These are phyloP conservation scores for Nymphalis io DNA, from an alignment of 1,140 invertebrate genomes.

Conservation along the genomic window DNA sequence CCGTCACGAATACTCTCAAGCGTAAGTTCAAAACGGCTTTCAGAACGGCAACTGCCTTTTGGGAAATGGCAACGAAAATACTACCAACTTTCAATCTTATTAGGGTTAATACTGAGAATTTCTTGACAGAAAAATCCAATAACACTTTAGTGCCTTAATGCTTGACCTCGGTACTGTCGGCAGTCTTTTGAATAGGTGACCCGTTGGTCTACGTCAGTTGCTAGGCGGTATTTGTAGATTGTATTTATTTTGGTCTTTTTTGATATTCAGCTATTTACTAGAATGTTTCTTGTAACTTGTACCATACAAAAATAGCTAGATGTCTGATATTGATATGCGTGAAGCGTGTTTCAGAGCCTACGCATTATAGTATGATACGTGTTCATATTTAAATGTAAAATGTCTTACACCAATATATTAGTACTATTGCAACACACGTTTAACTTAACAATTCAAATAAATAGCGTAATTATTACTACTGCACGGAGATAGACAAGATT, in stretches of 20 bases:
- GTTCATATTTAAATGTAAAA: constrained; percentile 34
- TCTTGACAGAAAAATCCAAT: too few species aligned
- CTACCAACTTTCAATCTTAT: too few species aligned
- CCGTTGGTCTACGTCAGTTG: too few species aligned
- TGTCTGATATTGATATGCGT: constrained; percentile 53
- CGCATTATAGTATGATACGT: constrained; percentile 28
- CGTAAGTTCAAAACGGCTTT: too few species aligned
- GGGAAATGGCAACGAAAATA: too few species aligned
- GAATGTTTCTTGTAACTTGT: constrained; percentile 27
- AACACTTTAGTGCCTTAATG: too few species aligned
- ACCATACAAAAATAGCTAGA: constrained; percentile 13
- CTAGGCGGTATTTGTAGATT: neutral
- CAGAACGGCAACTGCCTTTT: too few species aligned
- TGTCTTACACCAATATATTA: constrained; percentile 23
- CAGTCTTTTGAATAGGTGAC: too few species aligned
- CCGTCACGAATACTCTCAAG: too few species aligned
- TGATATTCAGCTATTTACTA: neutral
- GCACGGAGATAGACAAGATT: neutral
- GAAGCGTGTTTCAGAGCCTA: constrained; percentile 41
- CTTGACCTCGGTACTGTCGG: too few species aligned
- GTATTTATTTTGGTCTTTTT: neutral
- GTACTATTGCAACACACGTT: constrained; percentile 9
- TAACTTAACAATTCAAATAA: neutral
- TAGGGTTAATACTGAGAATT: too few species aligned
- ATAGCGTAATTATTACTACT: neutral